Evolutionary conservation across 2,113 vertebrate genomes (phyloP), one percentile per base, ranked within the genome.

Genomic region (Nymphicus hollandicus): DNA sequence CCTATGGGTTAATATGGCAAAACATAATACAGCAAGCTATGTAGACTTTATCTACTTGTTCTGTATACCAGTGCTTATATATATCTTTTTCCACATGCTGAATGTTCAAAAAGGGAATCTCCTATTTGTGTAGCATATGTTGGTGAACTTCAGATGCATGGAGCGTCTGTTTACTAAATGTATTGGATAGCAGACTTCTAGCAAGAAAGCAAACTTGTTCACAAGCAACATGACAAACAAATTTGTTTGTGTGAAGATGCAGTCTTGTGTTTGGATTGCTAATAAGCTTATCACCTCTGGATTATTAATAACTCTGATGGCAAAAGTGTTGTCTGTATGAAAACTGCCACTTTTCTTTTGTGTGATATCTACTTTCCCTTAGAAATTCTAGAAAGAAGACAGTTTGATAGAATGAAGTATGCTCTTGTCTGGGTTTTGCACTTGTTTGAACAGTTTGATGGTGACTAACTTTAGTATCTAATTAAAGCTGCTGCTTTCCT

Each of bases 401-500:
- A n/a, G 63, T 64, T 74, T 78, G 85, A 77, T 41, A 70, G 61
- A 89, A 91, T 33, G 18, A 86, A 91, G 22, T 41, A 68, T 65
- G 31, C 17, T 65, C 10, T 39, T 72, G 11, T 65, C 86, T 29
- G 65, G 17, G 20, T 74, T 94, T 92, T 86, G 41, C 65, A 60
- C 35, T 79, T 61, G 44, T 70, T 89, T 76, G 58, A 90, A 88
- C 13, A 70, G 39, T 92, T 88, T 89, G 83, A 31, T 71, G 18
- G 39, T 68, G 35, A 74, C 61, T 65, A 79, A 55, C 46, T 64
- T 65, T 12, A 64, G 65, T 72, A 61, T 52, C 63, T 93, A 72
- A 89, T 88, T 79, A 88, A 91, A 89, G 68, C 43, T 95, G 20
- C 69, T 71, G 47, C 56, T 37, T 84, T 91, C 73, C 77, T 68